Evolutionary conservation across 2,888 invertebrate genomes (phyloP), one percentile per base, ranked within the genome.

Genomic region (Geophilus truncorum): DNA sequence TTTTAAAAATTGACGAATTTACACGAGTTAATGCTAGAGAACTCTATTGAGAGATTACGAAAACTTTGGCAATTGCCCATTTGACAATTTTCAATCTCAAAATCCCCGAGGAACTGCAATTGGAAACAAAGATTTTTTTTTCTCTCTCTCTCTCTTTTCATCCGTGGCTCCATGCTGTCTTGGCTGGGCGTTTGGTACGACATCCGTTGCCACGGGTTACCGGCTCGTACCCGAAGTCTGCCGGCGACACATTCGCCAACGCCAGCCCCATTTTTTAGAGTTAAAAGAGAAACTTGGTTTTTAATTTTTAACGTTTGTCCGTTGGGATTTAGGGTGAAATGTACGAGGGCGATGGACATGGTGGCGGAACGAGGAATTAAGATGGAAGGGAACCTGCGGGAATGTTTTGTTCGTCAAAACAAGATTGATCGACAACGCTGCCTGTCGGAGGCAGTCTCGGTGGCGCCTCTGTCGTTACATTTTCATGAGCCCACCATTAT

Each of bases 141-240:
- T 18, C 70, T 70, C 6, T 23, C 18, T n/a, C n/a, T 70, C 10
- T 70, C n/a, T 15, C 28, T 10, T 70, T n/a, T 25, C 45, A 45
- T 45, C 45, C 18, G 45, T 6, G 77, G 77, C 77, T 34, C 77
- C 77, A 77, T 77, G 77, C 77, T 77, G 77, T 77, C 77, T 77
- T 77, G 77, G 10, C 77, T 34, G 77, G 77, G 62, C 62, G 62
- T 62, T 45, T 45, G 45, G 45, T 45, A 18, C 18, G 45, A 32
- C 32, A 32, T 32, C 62, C 23, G 62, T 62, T 62, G 62, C 62
- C 15, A 28, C 10, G 1, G 62, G 45, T 18, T 12, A 45, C 45
- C 23, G 10, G 25, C 62, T 25, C 25, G 23, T 62, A 62, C 62
- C 62, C 1, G 62, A 25, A 4, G 62, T 25, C 25, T 25, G 62